phyloP scores from a whole-genome alignment of 1,140 invertebrate species.

The Spodoptera frugiperda region DNA sequence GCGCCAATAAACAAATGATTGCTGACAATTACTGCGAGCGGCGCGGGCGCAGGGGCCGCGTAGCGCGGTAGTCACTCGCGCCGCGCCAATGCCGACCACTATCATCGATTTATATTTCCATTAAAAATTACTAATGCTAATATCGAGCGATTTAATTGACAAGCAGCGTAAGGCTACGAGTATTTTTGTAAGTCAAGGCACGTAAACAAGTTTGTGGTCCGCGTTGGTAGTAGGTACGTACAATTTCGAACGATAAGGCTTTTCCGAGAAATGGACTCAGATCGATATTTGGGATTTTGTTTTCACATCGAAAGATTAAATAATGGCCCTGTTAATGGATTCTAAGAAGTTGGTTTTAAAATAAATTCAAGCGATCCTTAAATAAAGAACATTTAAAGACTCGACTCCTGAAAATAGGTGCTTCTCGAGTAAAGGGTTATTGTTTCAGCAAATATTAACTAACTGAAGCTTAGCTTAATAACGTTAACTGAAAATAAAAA shows the following conservation, averaged over 20 bases:
- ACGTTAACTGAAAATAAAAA: too few relatives aligned
- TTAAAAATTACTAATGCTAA: slow-evolving; percentile 41
- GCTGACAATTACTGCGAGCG: slow-evolving; percentile 71
- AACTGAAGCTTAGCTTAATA: background rate
- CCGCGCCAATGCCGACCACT: slow-evolving; percentile 10
- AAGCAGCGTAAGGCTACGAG: slow-evolving; percentile 20
- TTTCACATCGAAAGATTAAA: background rate
- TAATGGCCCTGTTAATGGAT: background rate
- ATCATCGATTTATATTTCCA: slow-evolving; percentile 43
- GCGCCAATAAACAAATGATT: slow-evolving; percentile 77
- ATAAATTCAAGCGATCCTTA: background rate
- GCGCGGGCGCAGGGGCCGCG: slow-evolving; percentile 54
- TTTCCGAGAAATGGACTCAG: slow-evolving; percentile 4
- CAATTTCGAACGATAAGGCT: slow-evolving; percentile 18
- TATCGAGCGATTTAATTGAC: slow-evolving; percentile 33
- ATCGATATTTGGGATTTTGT: slow-evolving; percentile 10
- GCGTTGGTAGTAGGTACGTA: background rate
- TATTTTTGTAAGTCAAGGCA: slow-evolving; percentile 43
- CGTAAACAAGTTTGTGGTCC: slow-evolving; percentile 28
- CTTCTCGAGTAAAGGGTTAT: background rate
- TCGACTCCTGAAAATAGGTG: background rate
- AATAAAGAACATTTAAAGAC: background rate
- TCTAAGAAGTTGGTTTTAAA: background rate
- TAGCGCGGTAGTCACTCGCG: slow-evolving; percentile 60
- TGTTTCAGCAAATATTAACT: background rate